Evolutionary conservation across 1,140 invertebrate genomes (phyloP), one percentile per base, ranked within the genome.

Genomic region (Drosophila arawakana): DNA sequence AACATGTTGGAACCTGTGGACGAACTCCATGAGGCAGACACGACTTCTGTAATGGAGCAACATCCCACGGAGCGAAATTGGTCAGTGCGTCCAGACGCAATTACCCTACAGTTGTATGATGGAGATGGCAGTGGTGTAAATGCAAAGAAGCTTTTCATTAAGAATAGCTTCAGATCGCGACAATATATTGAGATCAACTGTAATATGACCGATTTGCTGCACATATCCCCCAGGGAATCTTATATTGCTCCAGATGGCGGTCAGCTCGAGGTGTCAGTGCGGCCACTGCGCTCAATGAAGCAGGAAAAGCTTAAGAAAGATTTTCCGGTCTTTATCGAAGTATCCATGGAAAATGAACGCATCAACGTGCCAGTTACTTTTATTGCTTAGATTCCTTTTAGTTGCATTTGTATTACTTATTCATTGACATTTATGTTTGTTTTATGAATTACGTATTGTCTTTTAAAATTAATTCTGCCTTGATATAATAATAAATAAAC

Each of bases 281-380:
- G 70, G 1, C 46, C 83, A 4, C 13, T 76, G 30, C 68, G 79
- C 3, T 46, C 59, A 0, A 58, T 66, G 0, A 65, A 47, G 3
- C 62, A 57, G 1, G 69, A 90, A n/a, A 41, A 49, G 3, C 52
- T 61, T 11, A 68, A 50, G 4, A 76, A 44, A 5, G 67, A 81
- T 39, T 41, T 70, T 4, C 58, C 57, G 18, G 47, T 76, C 10
- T 11, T 74, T 8, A 75, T 90, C 13, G 34, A 55, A 1, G 85
- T 90, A 7, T 86, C 80, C 5, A 91, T 91, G 88, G 91, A 91
- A 34, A 90, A 81, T 65, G 91, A 92, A 73, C 81, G 80, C 6
- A 84, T 92, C 6, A 80, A 69, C 44, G 81, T 92, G 43, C 90
- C 90, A 34, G 70, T 91, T 59, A 73, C 57, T 52, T 79, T 89